Evolutionary conservation across 2,113 vertebrate genomes (phyloP), one percentile per base, ranked within the genome.

Genomic region (Calyptomena viridis): DNA sequence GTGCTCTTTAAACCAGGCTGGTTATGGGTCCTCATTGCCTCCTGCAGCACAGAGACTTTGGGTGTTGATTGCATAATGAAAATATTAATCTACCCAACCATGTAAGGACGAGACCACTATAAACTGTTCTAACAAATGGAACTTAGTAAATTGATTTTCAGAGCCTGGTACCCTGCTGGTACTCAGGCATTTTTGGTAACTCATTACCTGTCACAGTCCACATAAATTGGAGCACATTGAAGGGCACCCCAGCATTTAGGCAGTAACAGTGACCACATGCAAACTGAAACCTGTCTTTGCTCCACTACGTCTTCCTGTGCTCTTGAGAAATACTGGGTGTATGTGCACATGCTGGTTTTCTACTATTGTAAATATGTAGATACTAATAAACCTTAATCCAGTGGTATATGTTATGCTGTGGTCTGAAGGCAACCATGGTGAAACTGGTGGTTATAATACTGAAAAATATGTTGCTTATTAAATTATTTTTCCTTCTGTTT

Each of bases 311-410:
- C 46, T 69, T 33, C 33, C 50, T 77, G 40, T 85, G 64, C 53
- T 77, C 46, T 69, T 83, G 42, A 80, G 63, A 69, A 87, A 71
- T 58, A 77, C 16, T 35, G 23, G 23, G 15, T 67, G 9, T 58
- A 33, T 33, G 6, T 42, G 27, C 19, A 25, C 1, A 0, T 56
- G 40, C 40, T 92, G 46, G 0, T 28, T 89, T 87, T 49, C 75
- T 56, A 18, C 44, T 53, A 4, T 7, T 59, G 66, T 95, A 92
- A 50, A 94, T 92, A 95, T 39, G 19, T 95, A 93, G 93, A 87
- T 93, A 96, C 28, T 87, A 67, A 97, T 96, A 97, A 79, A 97
- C 58, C 11, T 94, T 94, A 94, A 96, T 95, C 96, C 95, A 97
- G 84, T 97, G 97, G 44, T 95, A 96, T 10, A 89, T 94, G 25